These are phyloP conservation scores for Diplolepis rosae DNA, from an alignment of 2,888 invertebrate genomes.

Conservation along the genomic window DNA sequence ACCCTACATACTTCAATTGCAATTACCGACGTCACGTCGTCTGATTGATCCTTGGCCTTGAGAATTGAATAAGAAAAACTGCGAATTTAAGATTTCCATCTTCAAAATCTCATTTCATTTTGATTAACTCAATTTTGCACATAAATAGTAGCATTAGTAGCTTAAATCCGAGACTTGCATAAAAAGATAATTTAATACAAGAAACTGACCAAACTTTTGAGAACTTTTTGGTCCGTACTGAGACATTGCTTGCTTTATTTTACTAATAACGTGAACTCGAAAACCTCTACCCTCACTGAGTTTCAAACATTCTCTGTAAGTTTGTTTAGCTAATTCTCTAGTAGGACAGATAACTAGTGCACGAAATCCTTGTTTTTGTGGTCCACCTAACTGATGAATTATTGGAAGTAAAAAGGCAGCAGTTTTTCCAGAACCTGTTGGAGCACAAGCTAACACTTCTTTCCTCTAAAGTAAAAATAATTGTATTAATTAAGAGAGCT, in stretches of 20 bases:
- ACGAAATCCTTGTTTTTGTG: conserved; percentile 84
- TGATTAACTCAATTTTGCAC: no score
- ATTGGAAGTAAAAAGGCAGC: conserved; percentile 94
- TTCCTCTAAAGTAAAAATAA: conserved; percentile 76
- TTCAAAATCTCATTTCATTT: no score
- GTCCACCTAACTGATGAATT: conserved; percentile 83
- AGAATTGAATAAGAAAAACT: no score
- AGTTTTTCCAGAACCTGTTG: conserved; percentile 98
- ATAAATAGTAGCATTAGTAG: no score
- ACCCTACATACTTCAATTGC: no score
- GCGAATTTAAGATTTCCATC: no score
- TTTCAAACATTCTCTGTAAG: conserved; percentile 85
- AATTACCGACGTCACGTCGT: no score
- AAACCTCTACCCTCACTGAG: conserved; percentile 85
- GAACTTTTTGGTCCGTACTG: conserved; percentile 84
- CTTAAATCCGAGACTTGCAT: no score
- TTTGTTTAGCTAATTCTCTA: conserved; percentile 94
- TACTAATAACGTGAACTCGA: conserved; percentile 85
- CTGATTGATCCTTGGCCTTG: no score
- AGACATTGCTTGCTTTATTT: conserved; percentile 82
- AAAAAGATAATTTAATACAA: conserved; percentile 8
- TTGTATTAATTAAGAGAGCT: conserved; percentile 31
- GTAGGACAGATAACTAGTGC: conserved; percentile 95
- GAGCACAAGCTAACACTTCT: conserved; percentile 94
- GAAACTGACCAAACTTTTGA: conserved; percentile 82